A percentile compares a stretch with the other conserved stretches of the same genome.
Evolutionary conservation across 1,140 invertebrate species (phyloP).

Genomic region (Drosophila bipectinata): DNA sequence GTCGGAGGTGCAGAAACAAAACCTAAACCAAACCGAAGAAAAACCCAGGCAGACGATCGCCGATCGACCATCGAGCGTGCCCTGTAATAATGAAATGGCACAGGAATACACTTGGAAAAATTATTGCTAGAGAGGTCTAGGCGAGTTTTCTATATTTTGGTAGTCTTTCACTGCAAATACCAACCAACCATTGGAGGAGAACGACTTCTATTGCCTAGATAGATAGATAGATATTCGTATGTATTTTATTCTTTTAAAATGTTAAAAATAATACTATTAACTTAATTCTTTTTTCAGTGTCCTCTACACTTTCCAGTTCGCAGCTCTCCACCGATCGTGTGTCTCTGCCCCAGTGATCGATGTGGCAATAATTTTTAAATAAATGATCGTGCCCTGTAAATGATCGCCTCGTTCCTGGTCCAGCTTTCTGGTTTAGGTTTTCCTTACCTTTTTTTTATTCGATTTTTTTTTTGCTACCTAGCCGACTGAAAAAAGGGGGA

Average conservation of each 20-base stretch:
- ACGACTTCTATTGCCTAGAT: too few species aligned
- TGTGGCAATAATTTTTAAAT: constrained; percentile 83
- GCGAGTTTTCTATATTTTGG: background rate
- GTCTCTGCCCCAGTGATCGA: constrained; percentile 68
- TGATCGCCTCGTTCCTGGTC: constrained; percentile 57
- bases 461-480: constrained; percentile 23
- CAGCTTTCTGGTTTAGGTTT: background rate
- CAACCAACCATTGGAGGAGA: too few species aligned
- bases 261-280: too few species aligned
- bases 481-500: background rate
- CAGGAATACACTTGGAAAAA: constrained; percentile 12
- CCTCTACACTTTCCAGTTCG: constrained; percentile 11
- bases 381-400: constrained; percentile 79
- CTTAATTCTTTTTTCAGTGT: constrained; percentile 10
- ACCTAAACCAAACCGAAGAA: constrained; percentile 24
- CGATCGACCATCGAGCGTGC: constrained; percentile 47
- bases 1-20: constrained; percentile 5
- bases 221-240: too few species aligned
- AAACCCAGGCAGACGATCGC: constrained; percentile 28
- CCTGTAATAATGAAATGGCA: constrained; percentile 76
- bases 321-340: constrained; percentile 25
- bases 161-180: too few species aligned
- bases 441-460: background rate
- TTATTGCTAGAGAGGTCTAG: background rate
- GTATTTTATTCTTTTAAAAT: too few species aligned